These are phyloP conservation scores for Takifugu ocellatus DNA, from an alignment of 2,797 vertebrate genomes.

Conservation along the genomic window DNA sequence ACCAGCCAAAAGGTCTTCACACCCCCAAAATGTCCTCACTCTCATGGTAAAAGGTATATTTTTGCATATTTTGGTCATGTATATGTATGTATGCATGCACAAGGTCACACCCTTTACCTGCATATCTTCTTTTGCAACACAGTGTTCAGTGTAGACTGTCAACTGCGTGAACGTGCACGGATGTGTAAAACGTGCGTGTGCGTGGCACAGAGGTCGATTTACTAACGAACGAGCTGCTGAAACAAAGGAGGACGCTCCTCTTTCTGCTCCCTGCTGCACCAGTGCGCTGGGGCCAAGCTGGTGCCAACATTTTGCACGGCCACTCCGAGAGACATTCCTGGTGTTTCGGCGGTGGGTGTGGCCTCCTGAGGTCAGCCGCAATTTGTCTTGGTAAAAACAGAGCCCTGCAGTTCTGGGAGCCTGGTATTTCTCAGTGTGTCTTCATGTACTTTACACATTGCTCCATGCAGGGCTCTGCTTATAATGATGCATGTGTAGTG, in stretches of 20 bases:
- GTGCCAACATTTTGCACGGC: constrained; percentile 57
- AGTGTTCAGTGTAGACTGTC: no score
- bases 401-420: constrained; percentile 44
- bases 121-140: no score
- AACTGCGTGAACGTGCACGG: no score
- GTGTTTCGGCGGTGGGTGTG: constrained; percentile 47
- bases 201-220: no score
- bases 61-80: no score
- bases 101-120: no score
- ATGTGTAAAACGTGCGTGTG: no score
- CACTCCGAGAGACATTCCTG: constrained; percentile 57
- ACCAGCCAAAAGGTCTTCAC: no score
- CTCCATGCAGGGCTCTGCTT: constrained; percentile 48
- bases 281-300: constrained; percentile 30
- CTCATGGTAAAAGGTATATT: no score
- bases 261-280: constrained; percentile 32
- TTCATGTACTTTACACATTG: constrained; percentile 42
- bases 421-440: constrained; percentile 55
- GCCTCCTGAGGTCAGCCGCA: constrained; percentile 51
- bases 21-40: no score
- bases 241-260: constrained; percentile 49
- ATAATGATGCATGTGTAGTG: constrained; percentile 43
- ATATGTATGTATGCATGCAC: no score
- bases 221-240: no score
- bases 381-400: constrained; percentile 51